Evolutionary conservation across 2,113 vertebrate genomes (phyloP), one percentile per base, ranked within the genome.

Genomic region (Helogale parvula): DNA sequence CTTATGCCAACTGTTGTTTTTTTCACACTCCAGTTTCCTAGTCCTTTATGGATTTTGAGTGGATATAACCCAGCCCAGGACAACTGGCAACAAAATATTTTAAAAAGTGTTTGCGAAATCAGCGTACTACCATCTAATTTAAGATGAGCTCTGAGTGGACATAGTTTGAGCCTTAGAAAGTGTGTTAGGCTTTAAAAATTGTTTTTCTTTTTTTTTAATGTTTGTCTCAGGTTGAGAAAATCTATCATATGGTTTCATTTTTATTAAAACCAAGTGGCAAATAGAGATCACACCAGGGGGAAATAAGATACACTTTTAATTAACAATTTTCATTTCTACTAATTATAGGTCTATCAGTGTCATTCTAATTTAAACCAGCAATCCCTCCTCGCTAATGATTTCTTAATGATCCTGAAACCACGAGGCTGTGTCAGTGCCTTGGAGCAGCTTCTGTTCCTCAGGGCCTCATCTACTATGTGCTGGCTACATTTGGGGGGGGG

Each of bases 251-350:
- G 19, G 27, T 50, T 97, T 95, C n/a, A 88, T 88, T 92, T 97
- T 97, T 54, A 90, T 76, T 93, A 45, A 93, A 89, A 88, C 60
- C 57, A n/a, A 47, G n/a, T 96, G 79, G 68, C 65, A 90, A 93
- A n/a, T 27, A 83, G 79, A 88, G 63, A 94, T 83, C 79, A 95
- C 41, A 52, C 21, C 7, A 19, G 25, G 94, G 71, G 31, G 68
- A 74, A 91, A 86, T 81, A 86, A 93, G 90, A 71, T 41, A 60
- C 5, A 63, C 13, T 92, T 97, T 96, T 92, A 97, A 96, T 94
- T 72, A 96, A 87, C 72, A 95, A 72, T 81, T 88, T 96, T 94
- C 65, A 84, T 88, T 93, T 88, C 90, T 85, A 88, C 82, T 96
- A 96, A 81, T 94, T 81, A 41, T 38, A 82, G 35, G 35, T 47